Base-by-base conservation (phyloP, 2,888 invertebrate genomes). In the Drosophila subquinaria region DNA sequence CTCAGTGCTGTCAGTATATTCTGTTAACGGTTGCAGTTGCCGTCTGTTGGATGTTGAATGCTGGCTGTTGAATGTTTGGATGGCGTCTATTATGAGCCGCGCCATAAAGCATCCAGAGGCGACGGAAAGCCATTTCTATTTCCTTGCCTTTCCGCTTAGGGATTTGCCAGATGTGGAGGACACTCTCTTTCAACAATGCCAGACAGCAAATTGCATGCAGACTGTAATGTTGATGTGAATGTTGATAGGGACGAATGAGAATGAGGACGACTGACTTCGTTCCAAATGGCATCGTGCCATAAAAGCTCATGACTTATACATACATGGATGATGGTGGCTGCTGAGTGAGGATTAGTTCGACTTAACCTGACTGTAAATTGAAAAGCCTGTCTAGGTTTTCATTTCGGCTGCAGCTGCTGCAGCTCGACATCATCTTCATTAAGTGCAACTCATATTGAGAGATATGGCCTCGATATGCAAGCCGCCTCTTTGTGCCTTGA, bases 281-380 rank as follows among this genome's bases (percentile, higher is more conserved):
- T 69, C 76, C 66, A 75, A 81, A 84, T 85, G 88, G 75, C 72
- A 86, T 63, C 45, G 64, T 77, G 69, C 81, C 80, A 75, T 71
- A 73, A 74, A 71, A 80, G 64, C 78, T 42, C 40, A 57, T 48
- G 43, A 63, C 56, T 55, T 47, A 13, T 33, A 56, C 57, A 62
- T 35, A 10, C 11, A 13, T 8, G 10, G 48, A 42, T 53, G 52
- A 66, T 56, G 70, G 8, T 63, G 62, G 40, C 43, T 62, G 69
- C 43, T 62, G 69, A 67, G 62, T 56, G 55, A 35, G 59, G 76
- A 68, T 82, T 76, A 72, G 79, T 76, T 53, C 69, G 68, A 67
- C 62, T 73, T 79, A 76, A 69, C 62, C 79, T 62, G 69, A 45
- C 63, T 65, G 64, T 53, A 79, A 76, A 82, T 85, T 73, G 82